Evolutionary conservation across 2,888 invertebrate species (phyloP), one percentile per base, ranked within the genome.

Genomic region (Andrena bicolor): DNA sequence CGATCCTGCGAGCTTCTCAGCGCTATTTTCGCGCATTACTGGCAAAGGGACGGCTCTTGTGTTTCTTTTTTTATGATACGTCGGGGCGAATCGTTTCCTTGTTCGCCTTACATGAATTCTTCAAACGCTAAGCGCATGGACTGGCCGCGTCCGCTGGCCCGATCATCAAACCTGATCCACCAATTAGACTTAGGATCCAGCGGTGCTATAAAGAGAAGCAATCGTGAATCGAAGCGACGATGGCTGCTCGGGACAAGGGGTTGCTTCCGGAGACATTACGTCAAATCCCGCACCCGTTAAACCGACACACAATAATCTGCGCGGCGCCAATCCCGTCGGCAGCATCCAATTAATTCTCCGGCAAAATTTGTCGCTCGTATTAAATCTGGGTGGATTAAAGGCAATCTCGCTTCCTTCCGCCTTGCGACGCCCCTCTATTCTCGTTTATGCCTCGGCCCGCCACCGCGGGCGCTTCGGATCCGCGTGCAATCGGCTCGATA

Each of bases 291-390:
- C 76, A 86, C 90, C 90, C 92, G 92, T 93, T 93, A 93, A 93
- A 93, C 91, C 90, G 90, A 92, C 92, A 92, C 92, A 93, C 92
- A 93, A 93, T 93, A 93, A 93, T 92, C 93, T 91, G 90, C 90
- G 90, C 90, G 83, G 89, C 91, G 90, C 92, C 93, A 92, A 92
- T 92, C 92, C 90, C 85, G 86, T 68, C 84, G 78, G 76, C 85
- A 85, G 91, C 92, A 90, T 93, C 93, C 93, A 92, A 93, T 93
- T 93, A 93, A 93, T 93, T 93, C 91, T 90, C 92, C 90, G 90
- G 78, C 83, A 93, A 93, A 93, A 93, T 93, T 93, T 93, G 93
- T 93, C 93, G 93, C 92, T 92, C 90, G 93, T 92, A 93, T 93
- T 93, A 93, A 93, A 93, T 93, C 93, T 93, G 90, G 89, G 87